Percentiles rank a stretch among this genome's conserved stretches.
Evolutionary conservation across 2,113 vertebrate species (phyloP).

Genomic region (Cebus imitator): DNA sequence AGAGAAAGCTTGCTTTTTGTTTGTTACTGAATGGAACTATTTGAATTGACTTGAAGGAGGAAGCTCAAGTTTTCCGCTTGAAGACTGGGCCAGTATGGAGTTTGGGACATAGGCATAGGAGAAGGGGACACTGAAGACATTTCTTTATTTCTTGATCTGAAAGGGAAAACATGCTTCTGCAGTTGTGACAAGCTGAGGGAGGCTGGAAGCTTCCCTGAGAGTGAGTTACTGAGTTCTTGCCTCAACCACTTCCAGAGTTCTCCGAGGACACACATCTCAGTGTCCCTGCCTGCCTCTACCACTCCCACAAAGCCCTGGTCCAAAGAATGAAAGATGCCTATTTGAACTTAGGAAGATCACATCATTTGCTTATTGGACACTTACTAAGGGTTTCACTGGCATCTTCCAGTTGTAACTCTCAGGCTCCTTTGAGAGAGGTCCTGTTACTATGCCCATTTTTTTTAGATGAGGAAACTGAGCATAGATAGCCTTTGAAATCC

Average conservation of each 20-base stretch:
- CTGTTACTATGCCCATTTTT: background rate
- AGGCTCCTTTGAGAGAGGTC: background rate
- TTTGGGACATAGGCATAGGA: background rate
- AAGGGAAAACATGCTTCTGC: background rate
- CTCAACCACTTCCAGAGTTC: background rate
- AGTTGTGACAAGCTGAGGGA: background rate
- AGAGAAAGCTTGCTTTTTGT: background rate
- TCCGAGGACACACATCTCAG: background rate
- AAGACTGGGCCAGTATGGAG: background rate
- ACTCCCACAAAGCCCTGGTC: background rate
- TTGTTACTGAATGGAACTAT: background rate
- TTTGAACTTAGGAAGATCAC: background rate
- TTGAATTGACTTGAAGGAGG: background rate
- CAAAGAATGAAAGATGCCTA: background rate
- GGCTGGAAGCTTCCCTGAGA: background rate
- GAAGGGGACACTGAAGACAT: background rate
- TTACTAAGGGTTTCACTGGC: background rate
- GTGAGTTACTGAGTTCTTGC: background rate
- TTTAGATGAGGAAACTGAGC: constrained; percentile 11
- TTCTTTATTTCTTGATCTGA: background rate
- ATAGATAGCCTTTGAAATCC: background rate
- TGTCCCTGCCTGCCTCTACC: rapidly evolving
- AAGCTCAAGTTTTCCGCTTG: background rate
- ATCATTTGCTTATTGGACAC: rapidly evolving
- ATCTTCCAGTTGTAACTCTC: background rate